A percentile compares a stretch with the other conserved stretches of the same genome.
Conservation (phyloP, 2,888 invertebrate species). For the Netelia fuscicornis region DNA sequence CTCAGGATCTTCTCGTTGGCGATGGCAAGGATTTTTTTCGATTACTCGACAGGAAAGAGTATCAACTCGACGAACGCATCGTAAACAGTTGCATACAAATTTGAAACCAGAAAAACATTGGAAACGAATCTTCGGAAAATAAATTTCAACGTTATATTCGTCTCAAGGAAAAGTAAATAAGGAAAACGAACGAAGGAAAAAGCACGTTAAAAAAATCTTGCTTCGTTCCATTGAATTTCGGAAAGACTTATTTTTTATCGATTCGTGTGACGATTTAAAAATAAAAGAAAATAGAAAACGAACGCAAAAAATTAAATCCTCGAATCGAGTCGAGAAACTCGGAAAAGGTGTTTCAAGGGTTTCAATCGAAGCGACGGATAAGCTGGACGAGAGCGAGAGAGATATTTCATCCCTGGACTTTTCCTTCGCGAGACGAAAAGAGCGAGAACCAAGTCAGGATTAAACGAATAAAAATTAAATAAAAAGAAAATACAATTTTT, state of each 20-base stretch:
- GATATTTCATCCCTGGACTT: too few species aligned
- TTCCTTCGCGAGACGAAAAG: too few species aligned
- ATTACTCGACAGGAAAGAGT: constrained; percentile 13
- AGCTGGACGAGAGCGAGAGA: background rate
- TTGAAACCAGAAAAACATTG: background rate
- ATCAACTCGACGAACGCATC: constrained; percentile 41
- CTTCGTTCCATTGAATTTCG: background rate
- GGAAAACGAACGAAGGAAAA: background rate
- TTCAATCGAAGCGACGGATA: background rate
- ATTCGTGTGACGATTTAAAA: background rate
- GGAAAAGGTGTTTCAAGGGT: constrained; percentile 13
- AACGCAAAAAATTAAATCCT: background rate
- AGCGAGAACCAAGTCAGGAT: too few species aligned
- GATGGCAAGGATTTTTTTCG: background rate
- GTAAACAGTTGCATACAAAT: background rate
- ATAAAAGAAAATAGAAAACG: background rate
- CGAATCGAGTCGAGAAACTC: constrained; percentile 1
- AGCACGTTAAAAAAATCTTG: constrained; percentile 5
- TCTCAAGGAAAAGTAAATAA: constrained; percentile 16
- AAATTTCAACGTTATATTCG: constrained; percentile 10
- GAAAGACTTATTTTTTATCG: background rate
- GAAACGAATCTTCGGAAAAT: background rate
- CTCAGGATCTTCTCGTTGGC: background rate
- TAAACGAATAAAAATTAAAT: too few species aligned
- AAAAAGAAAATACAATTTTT: too few species aligned